A percentile compares a stretch with the other conserved stretches of the same genome.
phyloP scores from a whole-genome alignment of 37 sponge, comb jelly and placozoan species.

The Haliclona indistincta region DNA sequence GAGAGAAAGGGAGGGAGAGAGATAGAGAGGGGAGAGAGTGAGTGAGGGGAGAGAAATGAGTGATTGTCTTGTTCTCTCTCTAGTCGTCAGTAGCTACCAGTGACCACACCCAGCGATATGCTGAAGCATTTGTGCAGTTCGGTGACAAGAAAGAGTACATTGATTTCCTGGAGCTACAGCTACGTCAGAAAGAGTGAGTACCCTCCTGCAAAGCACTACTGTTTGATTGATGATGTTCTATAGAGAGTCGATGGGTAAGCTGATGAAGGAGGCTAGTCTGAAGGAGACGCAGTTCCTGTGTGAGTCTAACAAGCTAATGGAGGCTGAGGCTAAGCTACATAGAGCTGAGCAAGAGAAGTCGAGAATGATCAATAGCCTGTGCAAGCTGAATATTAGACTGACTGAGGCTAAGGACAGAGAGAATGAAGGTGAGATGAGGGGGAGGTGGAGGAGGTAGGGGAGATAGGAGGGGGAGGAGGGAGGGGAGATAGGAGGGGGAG shows the following conservation, averaged over 20 bases:
- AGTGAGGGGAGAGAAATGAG: neutral
- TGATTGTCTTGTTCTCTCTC: neutral
- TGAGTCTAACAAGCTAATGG: slow-evolving; percentile 66
- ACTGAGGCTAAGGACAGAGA: slow-evolving; percentile 36
- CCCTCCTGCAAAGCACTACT: neutral
- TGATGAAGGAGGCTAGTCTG: slow-evolving; percentile 48
- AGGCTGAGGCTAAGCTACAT: slow-evolving; percentile 55
- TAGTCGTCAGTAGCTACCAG: neutral
- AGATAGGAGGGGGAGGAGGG: too few relatives aligned
- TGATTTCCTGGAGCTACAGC: slow-evolving; percentile 49
- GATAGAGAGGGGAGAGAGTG: neutral
- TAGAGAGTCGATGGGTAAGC: neutral
- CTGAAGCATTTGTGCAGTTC: slow-evolving; percentile 42
- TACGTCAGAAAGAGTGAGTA: neutral
- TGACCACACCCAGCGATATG: slow-evolving; percentile 15
- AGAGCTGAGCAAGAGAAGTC: slow-evolving; percentile 47
- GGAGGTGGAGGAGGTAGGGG: too few relatives aligned
- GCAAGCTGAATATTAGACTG: slow-evolving; percentile 20
- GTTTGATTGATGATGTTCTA: neutral
- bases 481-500: too few relatives aligned
- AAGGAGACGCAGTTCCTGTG: slow-evolving; percentile 55
- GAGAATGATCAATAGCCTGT: slow-evolving; percentile 18
- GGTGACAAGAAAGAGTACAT: slow-evolving; percentile 62
- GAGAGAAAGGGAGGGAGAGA: neutral
- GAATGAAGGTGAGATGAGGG: slow-evolving; percentile 52